Percentiles rank a stretch among this genome's conserved stretches.
Conservation (phyloP, 2,888 invertebrate species). For the Megamerina dolium region DNA sequence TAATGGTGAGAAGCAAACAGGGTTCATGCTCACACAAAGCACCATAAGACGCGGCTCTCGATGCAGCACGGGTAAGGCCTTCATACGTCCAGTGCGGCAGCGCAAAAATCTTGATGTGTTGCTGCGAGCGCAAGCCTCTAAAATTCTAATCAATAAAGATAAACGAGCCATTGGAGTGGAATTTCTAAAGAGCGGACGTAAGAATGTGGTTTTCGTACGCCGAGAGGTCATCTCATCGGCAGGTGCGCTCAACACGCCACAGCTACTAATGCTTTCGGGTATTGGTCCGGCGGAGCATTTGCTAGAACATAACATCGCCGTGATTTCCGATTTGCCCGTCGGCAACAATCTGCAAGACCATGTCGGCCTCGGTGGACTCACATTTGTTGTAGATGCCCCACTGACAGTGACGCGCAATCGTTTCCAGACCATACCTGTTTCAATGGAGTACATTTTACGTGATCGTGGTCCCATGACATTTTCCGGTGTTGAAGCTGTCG, state of each 20-base stretch:
- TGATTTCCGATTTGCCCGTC: conserved; percentile 69
- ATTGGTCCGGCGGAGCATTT: conserved; percentile 76
- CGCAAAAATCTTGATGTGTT: conserved; percentile 74
- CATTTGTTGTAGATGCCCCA: conserved; percentile 75
- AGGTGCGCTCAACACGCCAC: conserved; percentile 83
- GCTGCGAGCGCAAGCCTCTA: conserved; percentile 67
- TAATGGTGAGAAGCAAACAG: conserved; percentile 76
- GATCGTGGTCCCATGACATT: conserved; percentile 79
- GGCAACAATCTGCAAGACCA: conserved; percentile 85
- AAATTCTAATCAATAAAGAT: conserved; percentile 65
- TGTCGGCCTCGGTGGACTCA: conserved; percentile 77
- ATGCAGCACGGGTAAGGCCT: conserved; percentile 84
- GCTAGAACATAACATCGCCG: conserved; percentile 63
- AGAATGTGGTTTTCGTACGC: conserved; percentile 63
- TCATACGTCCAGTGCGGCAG: conserved; percentile 72
- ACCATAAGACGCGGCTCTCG: conserved; percentile 77
- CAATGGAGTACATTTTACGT: conserved; percentile 73
- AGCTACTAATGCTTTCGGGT: conserved; percentile 86
- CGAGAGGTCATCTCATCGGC: conserved; percentile 80
- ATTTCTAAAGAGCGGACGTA: conserved; percentile 61
- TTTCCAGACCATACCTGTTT: conserved; percentile 69
- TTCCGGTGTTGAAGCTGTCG: conserved; percentile 79
- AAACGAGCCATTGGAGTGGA: conserved; percentile 73
- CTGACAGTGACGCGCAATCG: conserved; percentile 71
- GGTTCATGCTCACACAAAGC: conserved; percentile 81